A percentile compares a stretch with the other conserved stretches of the same genome.
Evolutionary conservation across 2,888 invertebrate genomes (phyloP).

Genomic region (Isoperla grammatica): DNA sequence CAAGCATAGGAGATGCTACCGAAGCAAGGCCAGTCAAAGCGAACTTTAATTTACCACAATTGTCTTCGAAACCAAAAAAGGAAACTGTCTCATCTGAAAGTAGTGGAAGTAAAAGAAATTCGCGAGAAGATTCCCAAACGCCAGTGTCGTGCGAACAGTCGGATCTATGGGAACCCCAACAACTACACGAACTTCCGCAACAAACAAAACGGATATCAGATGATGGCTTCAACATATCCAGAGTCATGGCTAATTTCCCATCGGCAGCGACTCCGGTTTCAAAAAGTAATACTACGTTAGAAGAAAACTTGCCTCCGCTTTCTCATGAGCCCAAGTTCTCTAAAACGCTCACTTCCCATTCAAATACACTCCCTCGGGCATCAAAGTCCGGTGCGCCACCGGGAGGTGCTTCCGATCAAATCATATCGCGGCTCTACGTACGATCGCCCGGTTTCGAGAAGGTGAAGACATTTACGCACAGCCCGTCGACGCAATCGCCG

Average conservation of each 20-base stretch:
- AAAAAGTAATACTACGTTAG: not conserved
- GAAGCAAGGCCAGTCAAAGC: not conserved
- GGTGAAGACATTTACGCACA: not conserved
- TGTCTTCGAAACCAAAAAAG: too few species aligned
- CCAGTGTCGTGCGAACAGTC: too few species aligned
- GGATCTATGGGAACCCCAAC: too few species aligned
- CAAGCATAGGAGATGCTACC: constrained; percentile 3
- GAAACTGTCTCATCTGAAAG: too few species aligned
- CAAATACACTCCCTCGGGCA: not conserved
- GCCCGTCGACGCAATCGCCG: not conserved
- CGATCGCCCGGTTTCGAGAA: constrained; percentile 3
- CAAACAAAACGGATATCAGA: not conserved
- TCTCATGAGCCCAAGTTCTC: not conserved
- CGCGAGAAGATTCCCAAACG: too few species aligned
- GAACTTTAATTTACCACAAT: too few species aligned
- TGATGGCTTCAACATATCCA: not conserved
- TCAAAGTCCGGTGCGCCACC: not conserved
- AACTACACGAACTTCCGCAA: too few species aligned
- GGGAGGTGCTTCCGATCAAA: not conserved
- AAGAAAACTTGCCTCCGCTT: not conserved
- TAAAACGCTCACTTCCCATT: not conserved
- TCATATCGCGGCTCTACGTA: constrained; percentile 1
- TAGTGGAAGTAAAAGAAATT: too few species aligned
- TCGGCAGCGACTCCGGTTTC: not conserved
- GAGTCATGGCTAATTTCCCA: constrained; percentile 1